phyloP scores from a whole-genome alignment of 1,140 invertebrate species.

The Penaeus vannamei region DNA sequence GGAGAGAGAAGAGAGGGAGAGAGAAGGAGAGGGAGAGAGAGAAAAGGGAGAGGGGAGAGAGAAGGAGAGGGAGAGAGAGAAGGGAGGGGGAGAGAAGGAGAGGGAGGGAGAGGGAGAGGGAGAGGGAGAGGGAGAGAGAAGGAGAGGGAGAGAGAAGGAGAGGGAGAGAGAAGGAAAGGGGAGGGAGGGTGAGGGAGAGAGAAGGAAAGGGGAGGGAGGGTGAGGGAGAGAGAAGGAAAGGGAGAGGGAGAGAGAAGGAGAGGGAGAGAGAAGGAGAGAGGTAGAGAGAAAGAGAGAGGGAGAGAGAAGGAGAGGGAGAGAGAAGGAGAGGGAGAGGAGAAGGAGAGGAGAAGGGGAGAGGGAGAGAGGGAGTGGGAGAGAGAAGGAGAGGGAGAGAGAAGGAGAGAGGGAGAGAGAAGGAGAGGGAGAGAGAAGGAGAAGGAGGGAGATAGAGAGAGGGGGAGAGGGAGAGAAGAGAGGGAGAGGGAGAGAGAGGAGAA shows the following conservation, averaged over 20 bases:
- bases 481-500: neutral
- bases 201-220: neutral
- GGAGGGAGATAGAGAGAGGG: neutral
- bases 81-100: too few relatives aligned
- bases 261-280: neutral
- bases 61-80: too few relatives aligned
- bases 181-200: neutral
- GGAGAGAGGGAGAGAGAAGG: neutral
- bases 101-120: neutral
- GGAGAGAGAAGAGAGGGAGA: too few relatives aligned
- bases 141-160: neutral
- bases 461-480: neutral
- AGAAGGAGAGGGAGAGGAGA: neutral
- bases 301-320: conserved; percentile 2
- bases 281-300: neutral
- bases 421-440: neutral
- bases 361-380: neutral
- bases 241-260: neutral
- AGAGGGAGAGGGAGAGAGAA: neutral
- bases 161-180: neutral
- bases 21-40: too few relatives aligned
- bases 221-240: neutral
- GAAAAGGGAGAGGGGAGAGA: too few relatives aligned
- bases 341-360: neutral
- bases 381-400: neutral